phyloP scores from a whole-genome alignment of 2,113 vertebrate genomes.

The Tachuris rubrigastra region DNA sequence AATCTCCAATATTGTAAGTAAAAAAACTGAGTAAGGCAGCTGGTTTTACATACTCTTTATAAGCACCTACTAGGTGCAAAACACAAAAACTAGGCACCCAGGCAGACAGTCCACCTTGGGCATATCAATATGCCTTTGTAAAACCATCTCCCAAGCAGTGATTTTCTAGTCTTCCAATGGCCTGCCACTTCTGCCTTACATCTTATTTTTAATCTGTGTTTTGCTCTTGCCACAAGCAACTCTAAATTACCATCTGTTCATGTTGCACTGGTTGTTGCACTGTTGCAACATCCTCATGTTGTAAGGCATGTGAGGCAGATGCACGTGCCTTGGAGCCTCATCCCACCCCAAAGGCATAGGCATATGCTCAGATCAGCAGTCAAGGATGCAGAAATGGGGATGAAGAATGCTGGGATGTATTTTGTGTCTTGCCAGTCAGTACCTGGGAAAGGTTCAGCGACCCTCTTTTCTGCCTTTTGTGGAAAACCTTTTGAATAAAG shows the following conservation, averaged over 20 bases:
- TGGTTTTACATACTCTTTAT: not conserved
- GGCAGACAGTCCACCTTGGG: not conserved
- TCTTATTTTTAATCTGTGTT: not conserved
- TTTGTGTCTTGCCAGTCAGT: not conserved
- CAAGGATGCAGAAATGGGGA: fast-evolving
- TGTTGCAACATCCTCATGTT: too few relatives aligned
- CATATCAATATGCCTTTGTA: not conserved
- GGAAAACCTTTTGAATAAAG: not conserved
- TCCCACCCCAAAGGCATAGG: fast-evolving
- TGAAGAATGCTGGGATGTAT: not conserved
- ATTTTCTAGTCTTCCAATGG: not conserved
- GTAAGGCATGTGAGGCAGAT: fast-evolving
- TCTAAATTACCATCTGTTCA: not conserved
- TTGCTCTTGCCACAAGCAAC: not conserved
- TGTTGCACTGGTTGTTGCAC: not conserved
- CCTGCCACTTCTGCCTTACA: not conserved
- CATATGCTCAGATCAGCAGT: fast-evolving
- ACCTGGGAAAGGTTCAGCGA: not conserved
- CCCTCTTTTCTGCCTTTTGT: not conserved
- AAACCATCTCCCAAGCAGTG: not conserved
- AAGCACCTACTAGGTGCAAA: not conserved
- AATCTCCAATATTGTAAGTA: not conserved
- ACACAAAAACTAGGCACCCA: not conserved
- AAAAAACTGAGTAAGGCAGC: not conserved
- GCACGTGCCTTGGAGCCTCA: fast-evolving